phyloP scores from a whole-genome alignment of 2,888 invertebrate species.

The Amiota minor region DNA sequence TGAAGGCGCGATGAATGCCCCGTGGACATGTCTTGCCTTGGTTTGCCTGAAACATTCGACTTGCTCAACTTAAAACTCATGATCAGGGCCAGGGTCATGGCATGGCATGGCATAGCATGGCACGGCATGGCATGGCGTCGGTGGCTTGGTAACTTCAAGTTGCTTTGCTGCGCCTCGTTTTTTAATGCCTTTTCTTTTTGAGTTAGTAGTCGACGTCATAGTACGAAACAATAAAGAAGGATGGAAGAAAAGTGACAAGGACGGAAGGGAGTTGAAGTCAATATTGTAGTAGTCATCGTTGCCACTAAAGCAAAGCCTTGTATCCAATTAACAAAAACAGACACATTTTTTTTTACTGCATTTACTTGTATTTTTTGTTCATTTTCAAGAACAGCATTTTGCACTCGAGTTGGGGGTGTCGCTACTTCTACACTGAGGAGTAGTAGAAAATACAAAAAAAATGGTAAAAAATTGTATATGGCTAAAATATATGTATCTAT shows the following conservation, averaged over 20 bases:
- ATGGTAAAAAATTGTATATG: constrained; percentile 1
- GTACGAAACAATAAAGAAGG: background rate
- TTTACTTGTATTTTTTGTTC: constrained; percentile 7
- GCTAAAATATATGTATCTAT: constrained; percentile 7
- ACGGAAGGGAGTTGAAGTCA: background rate
- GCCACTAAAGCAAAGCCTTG: constrained; percentile 31
- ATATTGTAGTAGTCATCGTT: constrained; percentile 12
- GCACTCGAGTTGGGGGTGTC: constrained; percentile 46
- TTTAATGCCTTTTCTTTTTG: constrained; percentile 7
- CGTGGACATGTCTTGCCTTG: constrained; percentile 20
- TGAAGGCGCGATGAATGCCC: constrained; percentile 26
- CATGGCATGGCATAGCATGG: too few species aligned
- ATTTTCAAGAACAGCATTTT: constrained; percentile 50
- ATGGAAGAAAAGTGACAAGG: too few species aligned
- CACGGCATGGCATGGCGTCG: too few species aligned
- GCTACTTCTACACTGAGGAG: background rate
- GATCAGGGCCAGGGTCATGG: constrained; percentile 4
- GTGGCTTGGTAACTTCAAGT: too few species aligned
- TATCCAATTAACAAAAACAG: constrained; percentile 54
- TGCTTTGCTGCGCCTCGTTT: too few species aligned
- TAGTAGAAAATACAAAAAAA: background rate
- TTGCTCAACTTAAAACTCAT: background rate
- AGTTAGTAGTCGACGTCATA: constrained; percentile 23
- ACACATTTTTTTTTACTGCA: constrained; percentile 6
- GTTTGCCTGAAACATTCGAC: background rate